These are phyloP conservation scores for Latrodectus hesperus DNA, from an alignment of 2,888 invertebrate genomes.

Conservation along the genomic window DNA sequence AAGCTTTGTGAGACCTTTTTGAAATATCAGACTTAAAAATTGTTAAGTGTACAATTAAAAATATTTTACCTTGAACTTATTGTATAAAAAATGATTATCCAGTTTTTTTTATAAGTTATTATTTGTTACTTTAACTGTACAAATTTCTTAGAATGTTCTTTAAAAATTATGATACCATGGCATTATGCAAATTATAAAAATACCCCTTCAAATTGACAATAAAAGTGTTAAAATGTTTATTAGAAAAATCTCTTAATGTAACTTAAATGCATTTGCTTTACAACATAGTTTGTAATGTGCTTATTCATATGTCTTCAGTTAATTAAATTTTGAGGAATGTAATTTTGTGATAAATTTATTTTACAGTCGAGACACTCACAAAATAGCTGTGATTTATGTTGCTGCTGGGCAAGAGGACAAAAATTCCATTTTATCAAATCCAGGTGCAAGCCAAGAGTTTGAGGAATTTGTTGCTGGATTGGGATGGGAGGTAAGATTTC, in stretches of 20 bases:
- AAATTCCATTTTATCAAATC: conserved; percentile 92
- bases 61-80: too few relatives aligned
- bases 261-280: neutral
- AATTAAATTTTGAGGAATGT: neutral
- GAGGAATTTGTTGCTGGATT: conserved; percentile 80
- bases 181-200: too few relatives aligned
- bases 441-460: conserved; percentile 92
- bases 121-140: too few relatives aligned
- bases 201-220: too few relatives aligned
- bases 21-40: too few relatives aligned
- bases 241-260: neutral
- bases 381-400: conserved; percentile 98
- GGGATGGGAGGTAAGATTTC: conserved; percentile 76
- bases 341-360: neutral
- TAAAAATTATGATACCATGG: too few relatives aligned
- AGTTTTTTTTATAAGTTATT: too few relatives aligned
- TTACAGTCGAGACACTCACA: conserved; percentile 77
- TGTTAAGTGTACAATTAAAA: too few relatives aligned
- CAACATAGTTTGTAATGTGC: neutral
- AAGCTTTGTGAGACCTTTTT: too few relatives aligned
- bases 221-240: too few relatives aligned
- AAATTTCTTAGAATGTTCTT: too few relatives aligned
- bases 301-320: neutral
- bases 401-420: conserved; percentile 98
- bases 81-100: too few relatives aligned